Evolutionary conservation across 2,888 invertebrate genomes (phyloP).

Genomic region (Gastrophysa polygoni): DNA sequence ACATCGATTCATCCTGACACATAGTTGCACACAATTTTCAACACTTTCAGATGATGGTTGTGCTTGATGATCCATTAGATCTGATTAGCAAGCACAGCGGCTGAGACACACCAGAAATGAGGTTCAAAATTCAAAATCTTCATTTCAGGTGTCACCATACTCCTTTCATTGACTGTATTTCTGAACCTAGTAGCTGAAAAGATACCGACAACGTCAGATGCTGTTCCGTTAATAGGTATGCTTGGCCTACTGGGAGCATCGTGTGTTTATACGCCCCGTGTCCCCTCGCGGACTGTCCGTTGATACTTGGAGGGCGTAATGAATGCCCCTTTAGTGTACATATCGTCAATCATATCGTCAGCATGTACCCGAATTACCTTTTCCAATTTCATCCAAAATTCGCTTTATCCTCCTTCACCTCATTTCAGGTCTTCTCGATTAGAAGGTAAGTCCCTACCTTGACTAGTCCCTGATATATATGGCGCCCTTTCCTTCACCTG

Average conservation of each 20-base stretch:
- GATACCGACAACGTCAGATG: slow-evolving; percentile 87
- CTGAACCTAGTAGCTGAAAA: slow-evolving; percentile 97
- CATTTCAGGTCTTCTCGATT: background rate
- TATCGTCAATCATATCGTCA: slow-evolving; percentile 30
- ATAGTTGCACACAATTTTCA: slow-evolving; percentile 12
- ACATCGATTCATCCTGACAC: background rate
- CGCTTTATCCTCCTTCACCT: slow-evolving; percentile 26
- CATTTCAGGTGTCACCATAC: slow-evolving; percentile 91
- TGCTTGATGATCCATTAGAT: slow-evolving; percentile 16
- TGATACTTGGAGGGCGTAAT: slow-evolving; percentile 61
- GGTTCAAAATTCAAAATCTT: slow-evolving; percentile 56
- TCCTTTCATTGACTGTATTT: slow-evolving; percentile 97
- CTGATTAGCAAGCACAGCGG: background rate
- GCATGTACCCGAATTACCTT: slow-evolving; percentile 40
- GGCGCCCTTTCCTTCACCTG: background rate
- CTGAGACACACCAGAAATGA: slow-evolving; percentile 32
- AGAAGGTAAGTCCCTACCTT: background rate
- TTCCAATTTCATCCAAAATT: slow-evolving; percentile 25
- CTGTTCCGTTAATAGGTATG: slow-evolving; percentile 82
- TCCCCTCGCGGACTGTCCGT: slow-evolving; percentile 57
- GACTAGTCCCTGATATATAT: background rate
- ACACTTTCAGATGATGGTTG: slow-evolving; percentile 23
- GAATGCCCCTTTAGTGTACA: slow-evolving; percentile 26
- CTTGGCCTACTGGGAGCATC: slow-evolving; percentile 57
- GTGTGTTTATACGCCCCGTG: slow-evolving; percentile 58